A percentile compares a stretch with the other conserved stretches of the same genome.
These are phyloP conservation scores for Cantharis lateralis DNA, from an alignment of 2,888 invertebrate genomes.

Conservation along the genomic window DNA sequence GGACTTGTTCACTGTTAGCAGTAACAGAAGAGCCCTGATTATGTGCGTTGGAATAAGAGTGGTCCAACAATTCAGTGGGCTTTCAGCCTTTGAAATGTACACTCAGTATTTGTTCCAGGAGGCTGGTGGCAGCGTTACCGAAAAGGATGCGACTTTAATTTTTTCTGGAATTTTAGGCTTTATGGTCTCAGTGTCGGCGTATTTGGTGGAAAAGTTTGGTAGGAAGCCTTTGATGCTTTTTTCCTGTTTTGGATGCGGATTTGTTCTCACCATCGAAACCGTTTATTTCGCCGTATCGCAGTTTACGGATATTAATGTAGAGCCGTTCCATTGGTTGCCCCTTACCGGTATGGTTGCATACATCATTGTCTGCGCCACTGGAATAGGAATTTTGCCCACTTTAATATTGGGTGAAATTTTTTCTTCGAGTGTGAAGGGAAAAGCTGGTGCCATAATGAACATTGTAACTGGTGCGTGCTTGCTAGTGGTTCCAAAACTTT, in stretches of 20 bases:
- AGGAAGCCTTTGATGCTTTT: conserved; percentile 40
- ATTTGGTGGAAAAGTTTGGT: conserved; percentile 43
- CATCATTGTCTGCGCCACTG: conserved; percentile 31
- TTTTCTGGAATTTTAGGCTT: conserved; percentile 35
- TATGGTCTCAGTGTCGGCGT: conserved; percentile 29
- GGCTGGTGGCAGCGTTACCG: conserved; percentile 45
- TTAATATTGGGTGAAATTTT: conserved; percentile 46
- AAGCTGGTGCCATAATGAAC: conserved; percentile 42
- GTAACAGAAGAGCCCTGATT: conserved; percentile 43
- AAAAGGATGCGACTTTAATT: conserved; percentile 44
- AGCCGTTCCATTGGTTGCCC: conserved; percentile 43
- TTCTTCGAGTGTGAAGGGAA: conserved; percentile 46
- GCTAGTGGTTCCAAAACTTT: conserved; percentile 41
- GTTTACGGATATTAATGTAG: conserved; percentile 25
- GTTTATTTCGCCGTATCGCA: conserved; percentile 42
- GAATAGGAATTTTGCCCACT: conserved; percentile 44
- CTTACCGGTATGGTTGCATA: conserved; percentile 44
- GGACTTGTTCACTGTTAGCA: conserved; percentile 41
- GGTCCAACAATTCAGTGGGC: conserved; percentile 45
- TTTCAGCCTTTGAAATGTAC: conserved; percentile 42
- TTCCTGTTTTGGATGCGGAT: conserved; percentile 39
- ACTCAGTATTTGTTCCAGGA: conserved; percentile 46
- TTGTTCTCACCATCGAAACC: conserved; percentile 38
- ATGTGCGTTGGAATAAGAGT: conserved; percentile 38
- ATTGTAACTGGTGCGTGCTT: conserved; percentile 40